Base-by-base conservation (phyloP, 1,140 invertebrate species). In the Nymphalis io region DNA sequence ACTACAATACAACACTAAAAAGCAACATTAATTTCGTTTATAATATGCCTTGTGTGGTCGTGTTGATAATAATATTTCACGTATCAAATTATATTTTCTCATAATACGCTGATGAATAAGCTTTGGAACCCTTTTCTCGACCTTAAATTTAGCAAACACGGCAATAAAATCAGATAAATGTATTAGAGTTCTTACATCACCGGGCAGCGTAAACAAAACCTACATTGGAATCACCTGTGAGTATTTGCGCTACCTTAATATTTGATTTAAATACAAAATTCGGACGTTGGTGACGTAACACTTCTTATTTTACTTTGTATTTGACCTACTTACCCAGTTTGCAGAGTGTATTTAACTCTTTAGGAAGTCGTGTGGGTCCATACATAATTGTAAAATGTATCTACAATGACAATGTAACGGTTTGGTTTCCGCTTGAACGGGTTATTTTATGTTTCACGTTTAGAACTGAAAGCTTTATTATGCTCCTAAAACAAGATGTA, bases 241-340 rank as follows among this genome's bases (percentile, higher is more conserved):
- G 33, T 67, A 67, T 67, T 67, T 67, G 42, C 16, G 15, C 16
- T 60, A 18, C 57, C 55, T 67, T 44, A 18, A 60, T 67, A 67
- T 67, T 67, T 67, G 55, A 48, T 60, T 67, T 53, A 18, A 38
- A 63, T 55, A 60, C 33, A 57, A 60, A 67, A 48, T 60, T 67
- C 16, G 40, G n/a, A 15, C 39, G 16, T 55, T 15, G 21, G 23
- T 55, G 40, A 18, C 55, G 33, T 59, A n/a, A n/a, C 55, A 23
- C 48, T 40, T 64, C 51, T 53, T 33, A 33, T 33, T 33, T 33
- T 33, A 33, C 27, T 63, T 63, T 55, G n/a, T 57, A 64, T 64
- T 57, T 53, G 48, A 55, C 51, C 62, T 42, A 57, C 38, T 39
- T 63, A 53, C 21, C 1, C n/a, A 20, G 21, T 23, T 55, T 12